Evolutionary conservation across 2,888 invertebrate genomes (phyloP), one percentile per base, ranked within the genome.

Genomic region (Pristionchus arcanus): DNA sequence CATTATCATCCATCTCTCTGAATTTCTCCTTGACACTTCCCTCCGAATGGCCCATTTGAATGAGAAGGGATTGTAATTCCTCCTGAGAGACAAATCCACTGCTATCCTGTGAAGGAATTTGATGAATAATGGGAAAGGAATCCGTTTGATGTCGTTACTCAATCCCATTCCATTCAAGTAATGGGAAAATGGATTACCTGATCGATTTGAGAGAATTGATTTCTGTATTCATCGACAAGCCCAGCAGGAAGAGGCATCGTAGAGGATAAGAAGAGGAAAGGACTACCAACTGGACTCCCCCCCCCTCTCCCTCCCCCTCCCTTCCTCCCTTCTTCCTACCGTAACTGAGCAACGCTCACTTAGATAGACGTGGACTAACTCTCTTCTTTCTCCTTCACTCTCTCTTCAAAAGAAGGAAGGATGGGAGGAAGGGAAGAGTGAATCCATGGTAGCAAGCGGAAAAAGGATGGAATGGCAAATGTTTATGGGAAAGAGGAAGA

Each of bases 401-500:
- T 77, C 77, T 77, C 77, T 25, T 21, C 77, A 11, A 71, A 42
- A 77, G 77, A 42, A 25, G 37, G 42, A 42, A 42, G 28, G 34
- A 19, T 31, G 68, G 15, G 68, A 5, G 31, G 68, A 34, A 16
- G 71, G 25, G 77, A 77, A 42, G 77, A 77, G 77, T 77, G 77
- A 28, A 42, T 31, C 77, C 77, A 77, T 77, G 42, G 42, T 31
- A 77, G 42, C 42, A 42, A 74, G 15, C n/a, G 31, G 16, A 71
- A 49, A 77, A 77, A 77, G 25, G 77, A 42, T 19, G 37, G 77
- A 77, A 77, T 77, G 77, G 77, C 42, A 77, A 77, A 42, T 77
- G 77, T 77, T 77, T 77, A 77, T 77, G 77, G 77, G 77, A 77
- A 42, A 77, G 77, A 25, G 42, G 77, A 77, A 42, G 77, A 77